These are phyloP conservation scores for Microplitis manilae DNA, from an alignment of 2,888 invertebrate species.

Conservation along the genomic window DNA sequence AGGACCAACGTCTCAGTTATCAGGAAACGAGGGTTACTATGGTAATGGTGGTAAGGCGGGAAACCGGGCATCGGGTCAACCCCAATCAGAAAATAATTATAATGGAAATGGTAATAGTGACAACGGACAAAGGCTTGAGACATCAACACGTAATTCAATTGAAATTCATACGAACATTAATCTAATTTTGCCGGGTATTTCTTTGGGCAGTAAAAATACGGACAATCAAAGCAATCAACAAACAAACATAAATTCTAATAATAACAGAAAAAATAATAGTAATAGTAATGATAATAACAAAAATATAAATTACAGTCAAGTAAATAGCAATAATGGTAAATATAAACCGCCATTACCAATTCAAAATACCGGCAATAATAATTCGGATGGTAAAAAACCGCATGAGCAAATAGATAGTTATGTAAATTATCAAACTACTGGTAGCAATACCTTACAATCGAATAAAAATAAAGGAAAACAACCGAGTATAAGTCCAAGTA, in stretches of 20 bases:
- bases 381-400: conserved; percentile 9
- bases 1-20: conserved; percentile 3
- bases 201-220: not conserved
- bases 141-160: conserved; percentile 13
- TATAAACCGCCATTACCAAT: conserved; percentile 8
- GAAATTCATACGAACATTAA: conserved; percentile 8
- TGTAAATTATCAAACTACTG: not conserved
- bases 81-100: conserved; percentile 32
- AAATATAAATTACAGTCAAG: conserved; percentile 9
- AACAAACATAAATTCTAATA: not conserved
- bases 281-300: conserved; percentile 16
- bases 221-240: not conserved
- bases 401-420: conserved; percentile 11
- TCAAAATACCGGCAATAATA: conserved; percentile 14
- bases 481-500: not conserved
- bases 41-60: conserved; percentile 25
- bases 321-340: conserved; percentile 19
- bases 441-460: not conserved
- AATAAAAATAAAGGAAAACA: conserved; percentile 20
- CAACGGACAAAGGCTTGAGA: conserved; percentile 5
- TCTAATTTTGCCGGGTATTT: not conserved
- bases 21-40: conserved; percentile 29
- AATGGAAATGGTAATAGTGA: conserved; percentile 38
- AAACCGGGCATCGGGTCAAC: conserved; percentile 33
- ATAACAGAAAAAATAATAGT: not conserved